These are phyloP conservation scores for Helicoverpa assulta DNA, from an alignment of 2,888 invertebrate genomes.

Conservation along the genomic window DNA sequence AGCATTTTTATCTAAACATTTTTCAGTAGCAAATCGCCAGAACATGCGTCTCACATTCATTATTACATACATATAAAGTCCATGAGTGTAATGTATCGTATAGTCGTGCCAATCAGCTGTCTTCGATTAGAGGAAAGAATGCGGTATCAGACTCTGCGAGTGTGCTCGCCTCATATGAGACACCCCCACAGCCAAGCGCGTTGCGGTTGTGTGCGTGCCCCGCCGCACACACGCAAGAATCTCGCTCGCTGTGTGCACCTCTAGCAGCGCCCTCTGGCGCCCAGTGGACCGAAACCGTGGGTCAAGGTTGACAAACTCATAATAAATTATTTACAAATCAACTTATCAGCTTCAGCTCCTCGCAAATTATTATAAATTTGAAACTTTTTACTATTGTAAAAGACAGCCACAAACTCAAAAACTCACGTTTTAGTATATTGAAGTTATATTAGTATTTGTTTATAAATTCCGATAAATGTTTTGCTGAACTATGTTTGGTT, in stretches of 20 bases:
- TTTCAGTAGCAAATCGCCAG: constrained; percentile 39
- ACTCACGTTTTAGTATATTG: constrained; percentile 60
- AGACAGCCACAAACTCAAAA: constrained; percentile 49
- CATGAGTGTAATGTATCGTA: constrained; percentile 60
- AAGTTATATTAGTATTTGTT: constrained; percentile 75
- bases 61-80: constrained; percentile 57
- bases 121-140: constrained; percentile 75
- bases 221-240: constrained; percentile 69
- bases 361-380: constrained; percentile 51
- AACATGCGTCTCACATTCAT: constrained; percentile 47
- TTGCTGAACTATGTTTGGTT: constrained; percentile 78
- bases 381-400: constrained; percentile 48
- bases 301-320: constrained; percentile 88
- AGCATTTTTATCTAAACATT: constrained; percentile 41
- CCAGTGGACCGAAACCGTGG: constrained; percentile 71
- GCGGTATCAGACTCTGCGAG: constrained; percentile 68
- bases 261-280: constrained; percentile 83
- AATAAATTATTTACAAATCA: constrained; percentile 83
- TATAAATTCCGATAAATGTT: constrained; percentile 85
- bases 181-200: constrained; percentile 69
- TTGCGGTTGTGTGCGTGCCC: constrained; percentile 72
- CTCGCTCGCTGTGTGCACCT: constrained; percentile 71
- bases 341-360: constrained; percentile 71
- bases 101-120: constrained; percentile 76
- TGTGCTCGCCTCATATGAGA: constrained; percentile 74